These are phyloP conservation scores for Hemiprocne comata DNA, from an alignment of 2,113 vertebrate species.

Conservation along the genomic window DNA sequence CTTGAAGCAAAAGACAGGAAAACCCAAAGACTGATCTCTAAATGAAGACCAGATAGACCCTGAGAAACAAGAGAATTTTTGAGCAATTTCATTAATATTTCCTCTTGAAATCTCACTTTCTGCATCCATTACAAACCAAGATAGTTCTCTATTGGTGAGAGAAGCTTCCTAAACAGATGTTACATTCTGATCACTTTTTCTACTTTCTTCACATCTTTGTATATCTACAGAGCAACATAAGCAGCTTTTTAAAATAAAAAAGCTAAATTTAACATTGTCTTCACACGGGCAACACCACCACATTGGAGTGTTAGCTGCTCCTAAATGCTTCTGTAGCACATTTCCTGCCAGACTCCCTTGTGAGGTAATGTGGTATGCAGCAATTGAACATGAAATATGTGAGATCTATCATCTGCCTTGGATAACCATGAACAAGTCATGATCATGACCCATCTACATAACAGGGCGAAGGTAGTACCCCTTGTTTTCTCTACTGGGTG, in stretches of 20 bases:
- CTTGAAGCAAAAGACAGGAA: not conserved
- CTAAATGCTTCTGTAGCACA: constrained; percentile 43
- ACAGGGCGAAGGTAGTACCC: not conserved
- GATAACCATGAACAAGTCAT: not conserved
- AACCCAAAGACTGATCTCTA: not conserved
- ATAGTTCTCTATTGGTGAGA: not conserved
- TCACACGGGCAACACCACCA: constrained; percentile 49
- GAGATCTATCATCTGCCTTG: not conserved
- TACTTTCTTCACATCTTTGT: constrained; percentile 22
- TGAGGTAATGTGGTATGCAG: constrained; percentile 7
- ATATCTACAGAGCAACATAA: constrained; percentile 28
- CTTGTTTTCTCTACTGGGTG: not conserved
- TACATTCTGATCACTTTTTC: constrained; percentile 15
- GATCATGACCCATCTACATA: not conserved
- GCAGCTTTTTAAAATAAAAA: constrained; percentile 50
- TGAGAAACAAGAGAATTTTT: not conserved
- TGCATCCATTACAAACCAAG: not conserved
- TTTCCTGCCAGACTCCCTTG: constrained; percentile 50
- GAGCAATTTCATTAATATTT: not conserved
- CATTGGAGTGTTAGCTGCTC: constrained; percentile 23
- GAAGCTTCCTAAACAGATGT: constrained; percentile 12
- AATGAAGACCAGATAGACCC: not conserved
- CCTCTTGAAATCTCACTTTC: not conserved
- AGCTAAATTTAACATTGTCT: constrained; percentile 46
- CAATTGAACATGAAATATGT: constrained; percentile 21